Evolutionary conservation across 2,888 invertebrate species (phyloP), one percentile per base, ranked within the genome.

Genomic region (Caenorhabditis japonica): DNA sequence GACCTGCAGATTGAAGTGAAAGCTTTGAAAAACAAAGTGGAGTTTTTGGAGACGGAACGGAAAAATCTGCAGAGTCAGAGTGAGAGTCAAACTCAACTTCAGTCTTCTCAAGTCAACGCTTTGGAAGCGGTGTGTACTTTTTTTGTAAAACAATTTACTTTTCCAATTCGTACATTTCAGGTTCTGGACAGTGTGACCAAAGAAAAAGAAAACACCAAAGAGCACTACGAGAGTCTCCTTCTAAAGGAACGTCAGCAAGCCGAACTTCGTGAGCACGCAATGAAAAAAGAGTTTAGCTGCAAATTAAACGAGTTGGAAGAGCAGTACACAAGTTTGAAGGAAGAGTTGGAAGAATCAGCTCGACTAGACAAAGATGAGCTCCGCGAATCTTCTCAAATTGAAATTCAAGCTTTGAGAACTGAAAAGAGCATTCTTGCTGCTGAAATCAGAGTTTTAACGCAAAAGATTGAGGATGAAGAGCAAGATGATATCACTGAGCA

Each of bases 231-330:
- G 52, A 70, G 80, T 38, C 66, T 85, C 19, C 69, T 88, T 33
- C 77, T 80, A 8, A 75, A 79, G 52, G 85, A 85, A 64, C 51
- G 72, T 7, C 80, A 80, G 38, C 78, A 78, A 47, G 85, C 86
- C 4, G 87, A 87, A 47, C 80, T 84, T 15, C 76, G 87, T 4
- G 86, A 87, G 44, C 81, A 82, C 55, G 76, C 80, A 1, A 82
- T 87, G 77, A 84, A 84, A 46, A 80, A 84, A 47, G 86, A 87
- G 66, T 85, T 86, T 62, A 82, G 81, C 21, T 76, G 75, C 39
- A 86, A 86, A 43, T 62, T 88, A 52, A 85, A 85, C 56, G 86
- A 88, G 49, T 58, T 87, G 12, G 87, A 87, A 59, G 84, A 86
- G 58, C 85, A 87, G 66, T 85, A 86, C 66, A 85, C 81, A 15